Percentiles rank a stretch among this genome's conserved stretches.
Evolutionary conservation across 2,888 invertebrate species (phyloP).

Genomic region (Steromphala cineraria): DNA sequence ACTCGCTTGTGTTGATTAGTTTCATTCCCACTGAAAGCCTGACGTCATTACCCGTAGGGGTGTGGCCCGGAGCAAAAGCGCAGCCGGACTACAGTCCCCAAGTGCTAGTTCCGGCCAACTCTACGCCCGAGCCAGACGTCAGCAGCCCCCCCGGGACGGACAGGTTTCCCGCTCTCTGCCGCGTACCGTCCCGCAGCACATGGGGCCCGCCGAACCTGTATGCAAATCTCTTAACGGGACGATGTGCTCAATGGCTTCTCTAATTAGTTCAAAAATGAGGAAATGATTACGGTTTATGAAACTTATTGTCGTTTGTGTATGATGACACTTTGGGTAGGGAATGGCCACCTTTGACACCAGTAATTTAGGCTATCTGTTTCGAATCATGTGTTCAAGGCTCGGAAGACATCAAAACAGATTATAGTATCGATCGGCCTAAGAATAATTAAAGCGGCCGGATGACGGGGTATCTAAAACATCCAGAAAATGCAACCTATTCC

Average conservation of each 20-base stretch:
- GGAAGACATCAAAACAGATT: too few relatives aligned
- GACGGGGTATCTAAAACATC: too few relatives aligned
- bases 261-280: neutral
- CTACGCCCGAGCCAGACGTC: neutral
- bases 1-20: neutral
- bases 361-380: too few relatives aligned
- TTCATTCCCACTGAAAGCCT: neutral
- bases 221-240: neutral
- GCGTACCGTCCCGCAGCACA: neutral
- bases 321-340: too few relatives aligned
- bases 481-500: too few relatives aligned
- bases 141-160: neutral
- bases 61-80: neutral
- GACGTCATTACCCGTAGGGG: slow-evolving; percentile 4
- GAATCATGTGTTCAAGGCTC: too few relatives aligned
- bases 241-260: neutral
- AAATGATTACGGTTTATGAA: neutral
- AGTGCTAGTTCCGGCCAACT: neutral
- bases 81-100: neutral
- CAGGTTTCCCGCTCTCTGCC: neutral
- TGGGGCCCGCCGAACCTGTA: neutral
- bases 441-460: too few relatives aligned
- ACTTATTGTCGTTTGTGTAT: neutral
- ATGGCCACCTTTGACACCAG: too few relatives aligned
- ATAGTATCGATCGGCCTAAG: too few relatives aligned